phyloP scores from a whole-genome alignment of 2,797 vertebrate species.

The Myripristis jacobus region DNA sequence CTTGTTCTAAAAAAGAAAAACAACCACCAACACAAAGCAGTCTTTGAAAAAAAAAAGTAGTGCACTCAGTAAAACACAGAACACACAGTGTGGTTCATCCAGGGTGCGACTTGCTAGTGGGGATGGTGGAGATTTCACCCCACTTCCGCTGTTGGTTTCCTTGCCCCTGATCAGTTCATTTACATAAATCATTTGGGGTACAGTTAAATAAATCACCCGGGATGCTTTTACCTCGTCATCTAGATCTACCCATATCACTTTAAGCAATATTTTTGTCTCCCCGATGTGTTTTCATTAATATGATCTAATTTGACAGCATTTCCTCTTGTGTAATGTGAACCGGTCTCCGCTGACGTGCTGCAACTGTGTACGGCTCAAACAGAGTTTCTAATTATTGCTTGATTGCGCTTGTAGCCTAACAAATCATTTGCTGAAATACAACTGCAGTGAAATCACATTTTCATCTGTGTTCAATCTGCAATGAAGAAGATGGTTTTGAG shows the following conservation, averaged over 20 bases:
- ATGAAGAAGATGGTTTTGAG: background rate
- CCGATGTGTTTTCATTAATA: conserved; percentile 12
- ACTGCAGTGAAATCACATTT: background rate
- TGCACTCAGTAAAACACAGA: conserved; percentile 24
- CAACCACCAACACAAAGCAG: background rate
- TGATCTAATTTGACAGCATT: conserved; percentile 13
- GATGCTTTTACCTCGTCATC: conserved; percentile 21
- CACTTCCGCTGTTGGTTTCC: conserved; percentile 29
- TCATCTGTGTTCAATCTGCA: background rate
- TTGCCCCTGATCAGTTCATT: conserved; percentile 40
- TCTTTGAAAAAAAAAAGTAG: conserved; percentile 28
- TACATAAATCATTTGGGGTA: conserved; percentile 46
- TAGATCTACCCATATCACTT: conserved; percentile 1
- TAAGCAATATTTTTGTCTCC: conserved; percentile 8
- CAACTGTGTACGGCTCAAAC: conserved; percentile 27
- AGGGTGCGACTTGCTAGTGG: background rate
- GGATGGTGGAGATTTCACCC: conserved; percentile 7
- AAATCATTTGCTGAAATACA: conserved; percentile 24
- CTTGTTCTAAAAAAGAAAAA: conserved; percentile 5
- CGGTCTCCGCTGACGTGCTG: background rate
- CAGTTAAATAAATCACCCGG: conserved; percentile 23
- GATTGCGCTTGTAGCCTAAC: conserved; percentile 31
- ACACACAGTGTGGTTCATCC: conserved; percentile 14
- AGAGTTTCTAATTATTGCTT: conserved; percentile 37
- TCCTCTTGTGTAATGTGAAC: background rate